Conservation (phyloP, 2,888 invertebrate genomes). For the Drosophila pseudotalamancana region DNA sequence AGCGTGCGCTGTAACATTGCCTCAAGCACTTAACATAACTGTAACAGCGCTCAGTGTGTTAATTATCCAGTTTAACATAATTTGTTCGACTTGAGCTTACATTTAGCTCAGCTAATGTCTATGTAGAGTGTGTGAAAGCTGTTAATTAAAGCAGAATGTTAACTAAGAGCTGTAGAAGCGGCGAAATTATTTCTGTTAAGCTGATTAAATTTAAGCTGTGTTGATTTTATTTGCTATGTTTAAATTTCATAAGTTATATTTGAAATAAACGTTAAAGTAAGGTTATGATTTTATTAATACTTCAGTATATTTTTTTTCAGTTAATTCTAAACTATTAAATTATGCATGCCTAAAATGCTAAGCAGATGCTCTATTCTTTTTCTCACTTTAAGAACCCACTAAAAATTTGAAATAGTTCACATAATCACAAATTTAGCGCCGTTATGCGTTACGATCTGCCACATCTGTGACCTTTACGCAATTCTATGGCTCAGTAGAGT, state of each 20-base stretch:
- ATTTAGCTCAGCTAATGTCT: constrained; percentile 1
- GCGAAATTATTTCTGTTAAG: neutral
- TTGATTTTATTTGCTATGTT: too few species aligned
- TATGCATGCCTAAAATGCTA: neutral
- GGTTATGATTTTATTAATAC: too few species aligned
- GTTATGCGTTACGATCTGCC: constrained; percentile 2
- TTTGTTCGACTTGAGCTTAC: constrained; percentile 36
- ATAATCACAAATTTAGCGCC: neutral
- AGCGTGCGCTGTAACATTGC: constrained; percentile 14
- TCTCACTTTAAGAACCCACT: neutral
- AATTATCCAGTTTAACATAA: constrained; percentile 57
- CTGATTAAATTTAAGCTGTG: too few species aligned
- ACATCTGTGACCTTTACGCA: constrained; percentile 46
- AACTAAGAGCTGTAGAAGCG: neutral
- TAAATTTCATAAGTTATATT: too few species aligned
- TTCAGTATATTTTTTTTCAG: too few species aligned
- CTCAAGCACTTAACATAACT: constrained; percentile 31
- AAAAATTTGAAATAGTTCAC: too few species aligned
- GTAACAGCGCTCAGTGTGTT: constrained; percentile 11
- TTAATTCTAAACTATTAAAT: too few species aligned
- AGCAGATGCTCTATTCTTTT: neutral
- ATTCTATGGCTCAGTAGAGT: constrained; percentile 9
- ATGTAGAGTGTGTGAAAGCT: neutral
- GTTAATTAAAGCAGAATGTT: constrained; percentile 1
- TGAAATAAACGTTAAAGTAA: too few species aligned